Evolutionary conservation across 2,888 invertebrate genomes (phyloP).

Genomic region (Dasysyrphus albostriatus): DNA sequence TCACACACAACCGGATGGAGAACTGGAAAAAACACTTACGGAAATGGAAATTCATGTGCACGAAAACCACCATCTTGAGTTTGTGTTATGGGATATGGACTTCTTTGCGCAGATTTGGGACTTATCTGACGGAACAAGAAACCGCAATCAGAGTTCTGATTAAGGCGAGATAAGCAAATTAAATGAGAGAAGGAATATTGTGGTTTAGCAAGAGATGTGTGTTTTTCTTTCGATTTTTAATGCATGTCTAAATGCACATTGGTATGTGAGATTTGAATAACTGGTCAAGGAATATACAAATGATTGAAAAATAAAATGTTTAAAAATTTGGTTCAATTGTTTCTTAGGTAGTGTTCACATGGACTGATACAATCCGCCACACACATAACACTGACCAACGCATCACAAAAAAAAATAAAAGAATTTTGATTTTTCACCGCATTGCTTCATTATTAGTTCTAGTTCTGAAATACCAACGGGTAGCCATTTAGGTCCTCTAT

Average conservation of each 20-base stretch:
- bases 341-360: too few relatives aligned
- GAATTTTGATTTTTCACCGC: too few relatives aligned
- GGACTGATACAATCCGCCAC: too few relatives aligned
- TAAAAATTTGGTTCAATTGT: too few relatives aligned
- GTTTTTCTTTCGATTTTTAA: conserved; percentile 18
- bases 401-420: too few relatives aligned
- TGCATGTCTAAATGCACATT: neutral
- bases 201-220: neutral
- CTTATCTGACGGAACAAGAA: conserved; percentile 62
- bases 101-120: neutral
- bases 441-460: too few relatives aligned
- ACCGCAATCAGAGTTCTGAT: conserved; percentile 63
- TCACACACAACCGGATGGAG: conserved; percentile 63
- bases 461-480: too few relatives aligned
- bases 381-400: too few relatives aligned
- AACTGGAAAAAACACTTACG: conserved; percentile 61
- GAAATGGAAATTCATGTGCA: conserved; percentile 63
- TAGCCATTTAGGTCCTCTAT: too few relatives aligned
- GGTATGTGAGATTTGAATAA: too few relatives aligned
- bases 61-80: conserved; percentile 2
- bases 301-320: too few relatives aligned
- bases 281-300: too few relatives aligned
- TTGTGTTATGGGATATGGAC: neutral
- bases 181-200: conserved; percentile 34
- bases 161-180: conserved; percentile 44